These are phyloP conservation scores for Solenopsis fugax DNA, from an alignment of 1,140 invertebrate species.

Conservation along the genomic window DNA sequence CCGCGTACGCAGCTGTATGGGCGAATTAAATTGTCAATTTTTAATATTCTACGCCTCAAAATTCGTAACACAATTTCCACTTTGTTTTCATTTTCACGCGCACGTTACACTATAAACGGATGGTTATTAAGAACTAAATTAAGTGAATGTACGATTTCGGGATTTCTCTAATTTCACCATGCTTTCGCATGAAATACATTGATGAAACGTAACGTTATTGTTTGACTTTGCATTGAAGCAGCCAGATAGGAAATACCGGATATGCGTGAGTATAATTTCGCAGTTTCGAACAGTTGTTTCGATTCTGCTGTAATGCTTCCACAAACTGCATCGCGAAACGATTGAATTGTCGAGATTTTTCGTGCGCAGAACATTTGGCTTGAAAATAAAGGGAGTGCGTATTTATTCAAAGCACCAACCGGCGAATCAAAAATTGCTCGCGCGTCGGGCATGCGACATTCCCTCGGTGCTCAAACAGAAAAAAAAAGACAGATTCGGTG, in stretches of 20 bases:
- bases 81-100: not conserved
- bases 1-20: slow-evolving; percentile 10
- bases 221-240: slow-evolving; percentile 17
- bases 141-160: slow-evolving; percentile 11
- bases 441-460: not conserved
- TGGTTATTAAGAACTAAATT: slow-evolving; percentile 31
- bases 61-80: slow-evolving; percentile 39
- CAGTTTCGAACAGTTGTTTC: slow-evolving; percentile 22
- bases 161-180: slow-evolving; percentile 16
- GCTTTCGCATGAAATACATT: slow-evolving; percentile 17
- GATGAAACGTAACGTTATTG: slow-evolving; percentile 37
- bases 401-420: not conserved
- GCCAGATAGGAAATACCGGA: not conserved
- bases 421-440: not conserved
- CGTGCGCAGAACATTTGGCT: not conserved
- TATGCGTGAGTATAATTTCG: slow-evolving; percentile 27
- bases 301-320: not conserved
- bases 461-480: not conserved
- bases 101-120: not conserved
- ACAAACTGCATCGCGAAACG: not conserved
- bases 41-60: slow-evolving; percentile 50
- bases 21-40: slow-evolving; percentile 59
- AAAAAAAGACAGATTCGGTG: not conserved
- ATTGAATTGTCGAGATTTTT: slow-evolving; percentile 6
- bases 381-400: slow-evolving; percentile 1